Evolutionary conservation across 2,888 invertebrate species (phyloP), one percentile per base, ranked within the genome.

Genomic region (Anorthoa munda): DNA sequence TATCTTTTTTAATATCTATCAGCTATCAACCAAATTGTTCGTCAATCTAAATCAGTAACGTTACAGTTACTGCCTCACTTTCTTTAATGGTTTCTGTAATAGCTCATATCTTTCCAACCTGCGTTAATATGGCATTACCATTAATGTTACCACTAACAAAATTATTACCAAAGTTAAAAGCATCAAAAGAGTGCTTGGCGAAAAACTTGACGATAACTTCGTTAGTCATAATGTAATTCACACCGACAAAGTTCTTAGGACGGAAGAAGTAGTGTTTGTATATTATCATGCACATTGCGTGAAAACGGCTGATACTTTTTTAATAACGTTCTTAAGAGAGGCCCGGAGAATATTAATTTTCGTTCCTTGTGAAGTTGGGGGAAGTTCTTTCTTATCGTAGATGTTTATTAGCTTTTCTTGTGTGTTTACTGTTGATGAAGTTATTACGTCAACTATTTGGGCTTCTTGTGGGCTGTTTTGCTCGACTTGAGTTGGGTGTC

Each of bases 341-440:
- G 73, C 67, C 26, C 50, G 59, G 72, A 70, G 83, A 86, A 86
- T 86, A 87, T 86, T 86, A 85, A 86, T 86, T 85, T 80, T 82
- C 61, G 76, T 69, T 66, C 45, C 31, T 64, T 66, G 64, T 39
- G 64, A 75, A 86, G 73, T 83, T 85, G 50, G 66, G 66, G 31
- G 23, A 79, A 82, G 77, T 86, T 83, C 15, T 66, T 66, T 58
- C 53, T 77, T 79, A 77, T 79, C 66, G 31, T 12, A 65, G 64
- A 60, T 84, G 76, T 84, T 85, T 85, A 86, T 68, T 81, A 86
- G 72, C 74, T 83, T 83, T 79, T 70, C 78, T 85, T 83, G 55
- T 75, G 60, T 51, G 48, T 72, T 67, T 51, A 46, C 4, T 59
- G 51, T 55, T 74, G 73, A 83, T 83, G 75, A 83, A 83, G 66